phyloP scores from a whole-genome alignment of 2,888 invertebrate genomes.

The Clistopyga incitator region DNA sequence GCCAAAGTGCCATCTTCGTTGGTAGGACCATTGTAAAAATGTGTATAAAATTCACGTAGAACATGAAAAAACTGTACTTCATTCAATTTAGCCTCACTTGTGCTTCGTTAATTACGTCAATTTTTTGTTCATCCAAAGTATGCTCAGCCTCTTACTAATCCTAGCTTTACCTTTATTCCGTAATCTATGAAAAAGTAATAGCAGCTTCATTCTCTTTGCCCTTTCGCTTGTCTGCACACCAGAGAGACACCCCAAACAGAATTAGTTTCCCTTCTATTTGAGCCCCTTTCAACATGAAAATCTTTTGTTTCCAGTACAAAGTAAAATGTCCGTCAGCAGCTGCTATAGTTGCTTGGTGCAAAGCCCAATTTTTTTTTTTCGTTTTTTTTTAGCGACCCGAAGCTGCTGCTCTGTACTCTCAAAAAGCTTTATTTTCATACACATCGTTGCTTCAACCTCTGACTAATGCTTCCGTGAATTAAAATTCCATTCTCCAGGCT shows the following conservation, averaged over 20 bases:
- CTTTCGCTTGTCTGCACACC: not conserved
- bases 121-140: too few relatives aligned
- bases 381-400: conserved; percentile 21
- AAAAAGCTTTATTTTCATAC: conserved; percentile 31
- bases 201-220: not conserved
- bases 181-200: not conserved
- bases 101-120: too few relatives aligned
- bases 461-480: conserved; percentile 48
- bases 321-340: conserved; percentile 10
- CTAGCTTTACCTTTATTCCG: not conserved
- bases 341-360: not conserved
- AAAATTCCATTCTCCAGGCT: conserved; percentile 35
- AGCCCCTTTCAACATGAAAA: not conserved
- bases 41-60: too few relatives aligned
- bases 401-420: conserved; percentile 5
- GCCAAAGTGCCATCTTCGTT: too few relatives aligned
- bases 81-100: too few relatives aligned
- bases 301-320: not conserved
- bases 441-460: conserved; percentile 32
- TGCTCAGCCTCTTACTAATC: not conserved
- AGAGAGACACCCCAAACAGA: conserved; percentile 21
- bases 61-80: too few relatives aligned
- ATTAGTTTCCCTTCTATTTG: conserved; percentile 8
- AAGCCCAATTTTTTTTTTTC: conserved; percentile 25
- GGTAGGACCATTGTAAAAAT: too few relatives aligned